Evolutionary conservation across 2,797 vertebrate genomes (phyloP).

Genomic region (Hippopotamyrus pictus): DNA sequence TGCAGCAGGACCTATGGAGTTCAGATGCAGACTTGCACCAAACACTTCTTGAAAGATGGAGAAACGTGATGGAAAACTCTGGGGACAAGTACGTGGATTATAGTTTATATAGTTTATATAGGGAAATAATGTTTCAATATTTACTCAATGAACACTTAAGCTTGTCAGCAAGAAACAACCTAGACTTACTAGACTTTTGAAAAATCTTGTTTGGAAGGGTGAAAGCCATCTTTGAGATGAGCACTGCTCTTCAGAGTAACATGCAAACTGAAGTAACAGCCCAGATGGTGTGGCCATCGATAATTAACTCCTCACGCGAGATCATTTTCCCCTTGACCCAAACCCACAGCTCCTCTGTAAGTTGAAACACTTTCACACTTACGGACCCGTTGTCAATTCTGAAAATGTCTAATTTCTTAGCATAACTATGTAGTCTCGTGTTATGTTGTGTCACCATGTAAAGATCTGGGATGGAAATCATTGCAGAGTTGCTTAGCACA

Average conservation of each 20-base stretch:
- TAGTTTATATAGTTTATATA: too few relatives aligned
- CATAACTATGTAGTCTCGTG: background rate
- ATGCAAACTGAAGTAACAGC: constrained; percentile 79
- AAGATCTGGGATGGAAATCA: background rate
- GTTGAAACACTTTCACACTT: constrained; percentile 45
- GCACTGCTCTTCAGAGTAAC: constrained; percentile 92
- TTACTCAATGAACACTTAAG: background rate
- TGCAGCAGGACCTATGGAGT: constrained; percentile 92
- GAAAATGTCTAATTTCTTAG: background rate
- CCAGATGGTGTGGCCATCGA: constrained; percentile 84
- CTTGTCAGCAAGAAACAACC: background rate
- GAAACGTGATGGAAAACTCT: constrained; percentile 72
- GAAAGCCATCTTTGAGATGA: constrained; percentile 86
- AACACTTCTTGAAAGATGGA: constrained; percentile 82
- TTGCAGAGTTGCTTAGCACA: background rate
- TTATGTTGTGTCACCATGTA: background rate
- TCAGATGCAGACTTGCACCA: constrained; percentile 88
- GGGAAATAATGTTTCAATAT: background rate
- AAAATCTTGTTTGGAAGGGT: constrained; percentile 53
- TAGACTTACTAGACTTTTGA: background rate
- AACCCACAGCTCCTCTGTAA: constrained; percentile 90
- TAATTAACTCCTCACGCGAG: constrained; percentile 73
- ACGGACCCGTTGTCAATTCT: background rate
- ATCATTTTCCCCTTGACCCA: constrained; percentile 87
- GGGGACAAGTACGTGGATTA: constrained; percentile 69